phyloP scores from a whole-genome alignment of 1,140 invertebrate species.

The Eulimnadia texana region DNA sequence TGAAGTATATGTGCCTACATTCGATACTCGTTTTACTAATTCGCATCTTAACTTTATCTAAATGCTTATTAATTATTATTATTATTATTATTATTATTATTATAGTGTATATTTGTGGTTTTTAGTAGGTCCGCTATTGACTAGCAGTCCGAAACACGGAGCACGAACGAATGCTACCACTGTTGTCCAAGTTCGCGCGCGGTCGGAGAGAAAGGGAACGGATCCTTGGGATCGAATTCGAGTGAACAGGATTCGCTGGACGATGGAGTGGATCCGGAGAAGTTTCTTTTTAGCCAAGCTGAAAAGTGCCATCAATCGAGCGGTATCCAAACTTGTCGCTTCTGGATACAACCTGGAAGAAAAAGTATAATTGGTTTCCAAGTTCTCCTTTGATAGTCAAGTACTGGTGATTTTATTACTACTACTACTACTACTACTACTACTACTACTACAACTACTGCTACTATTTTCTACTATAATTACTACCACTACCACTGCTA shows the following conservation, averaged over 20 bases:
- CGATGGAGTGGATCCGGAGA: conserved; percentile 21
- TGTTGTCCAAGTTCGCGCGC: not conserved
- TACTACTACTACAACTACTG: too few relatives aligned
- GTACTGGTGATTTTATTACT: too few relatives aligned
- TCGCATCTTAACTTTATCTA: too few relatives aligned
- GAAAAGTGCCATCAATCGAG: conserved; percentile 11
- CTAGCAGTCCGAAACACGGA: conserved; percentile 12
- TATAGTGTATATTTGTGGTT: too few relatives aligned
- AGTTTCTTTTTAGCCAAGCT: conserved; percentile 9
- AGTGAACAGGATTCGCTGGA: conserved; percentile 24
- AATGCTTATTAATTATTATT: too few relatives aligned
- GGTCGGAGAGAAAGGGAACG: not conserved
- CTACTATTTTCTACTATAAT: too few relatives aligned
- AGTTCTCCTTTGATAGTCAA: conserved; percentile 52
- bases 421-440: too few relatives aligned
- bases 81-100: too few relatives aligned
- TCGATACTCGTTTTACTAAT: too few relatives aligned
- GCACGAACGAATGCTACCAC: not conserved
- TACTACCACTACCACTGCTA: too few relatives aligned
- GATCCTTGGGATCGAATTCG: conserved; percentile 22
- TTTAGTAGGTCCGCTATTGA: not conserved
- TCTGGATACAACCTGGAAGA: not conserved
- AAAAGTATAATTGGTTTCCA: conserved; percentile 33
- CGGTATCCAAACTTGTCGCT: conserved; percentile 1
- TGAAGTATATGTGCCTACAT: too few relatives aligned